Evolutionary conservation across 2,888 invertebrate genomes (phyloP).

Genomic region (Pammene aurita): DNA sequence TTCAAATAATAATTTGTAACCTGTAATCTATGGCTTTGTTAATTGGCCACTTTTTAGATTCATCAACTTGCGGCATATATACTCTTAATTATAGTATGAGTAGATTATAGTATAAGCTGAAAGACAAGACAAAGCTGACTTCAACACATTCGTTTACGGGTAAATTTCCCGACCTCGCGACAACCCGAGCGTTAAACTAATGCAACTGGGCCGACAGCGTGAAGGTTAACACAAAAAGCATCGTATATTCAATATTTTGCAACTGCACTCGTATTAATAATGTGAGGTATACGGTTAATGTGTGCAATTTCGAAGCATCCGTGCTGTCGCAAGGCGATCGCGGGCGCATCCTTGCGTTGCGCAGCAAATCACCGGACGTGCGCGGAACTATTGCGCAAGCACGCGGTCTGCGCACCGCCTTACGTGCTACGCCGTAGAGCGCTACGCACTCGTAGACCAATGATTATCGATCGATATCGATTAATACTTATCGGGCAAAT

Average conservation of each 20-base stretch:
- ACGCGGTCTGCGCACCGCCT: constrained; percentile 52
- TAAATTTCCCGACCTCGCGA: constrained; percentile 71
- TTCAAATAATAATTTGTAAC: not conserved
- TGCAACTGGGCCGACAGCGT: constrained; percentile 74
- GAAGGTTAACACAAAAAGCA: constrained; percentile 78
- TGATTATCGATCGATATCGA: constrained; percentile 21
- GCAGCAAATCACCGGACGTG: constrained; percentile 80
- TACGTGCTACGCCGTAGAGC: constrained; percentile 50
- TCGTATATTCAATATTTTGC: constrained; percentile 75
- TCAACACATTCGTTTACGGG: constrained; percentile 40
- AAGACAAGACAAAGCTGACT: constrained; percentile 46
- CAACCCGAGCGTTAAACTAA: constrained; percentile 78
- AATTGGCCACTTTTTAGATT: not conserved
- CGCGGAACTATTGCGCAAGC: constrained; percentile 74
- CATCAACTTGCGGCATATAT: not conserved
- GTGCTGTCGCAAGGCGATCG: constrained; percentile 77
- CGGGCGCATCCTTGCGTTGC: constrained; percentile 77
- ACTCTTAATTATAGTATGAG: constrained; percentile 29
- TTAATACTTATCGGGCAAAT: not conserved
- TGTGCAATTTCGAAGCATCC: constrained; percentile 77
- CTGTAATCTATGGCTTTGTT: not conserved
- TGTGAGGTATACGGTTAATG: constrained; percentile 65
- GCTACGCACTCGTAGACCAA: constrained; percentile 42
- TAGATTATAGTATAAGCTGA: constrained; percentile 44
- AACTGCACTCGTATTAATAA: constrained; percentile 79